Base-by-base conservation (phyloP, 2,888 invertebrate genomes). In the Andrena bucephala region DNA sequence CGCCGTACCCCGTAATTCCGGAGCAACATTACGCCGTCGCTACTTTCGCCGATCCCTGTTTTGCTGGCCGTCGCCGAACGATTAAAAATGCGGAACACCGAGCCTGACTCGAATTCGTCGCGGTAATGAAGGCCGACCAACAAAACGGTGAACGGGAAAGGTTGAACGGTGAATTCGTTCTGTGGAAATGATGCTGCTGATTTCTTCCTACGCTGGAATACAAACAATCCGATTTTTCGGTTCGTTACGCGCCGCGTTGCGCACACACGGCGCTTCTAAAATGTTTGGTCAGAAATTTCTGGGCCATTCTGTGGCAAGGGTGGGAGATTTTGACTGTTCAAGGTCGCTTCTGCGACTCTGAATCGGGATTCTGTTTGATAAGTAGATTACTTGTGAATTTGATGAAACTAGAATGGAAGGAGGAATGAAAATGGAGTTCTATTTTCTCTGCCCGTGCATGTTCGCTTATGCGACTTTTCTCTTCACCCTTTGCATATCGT, bases 221-320 rank as follows among this genome's bases (percentile, higher is more conserved):
- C 65, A 73, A 73, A 73, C 60, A 62, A 54, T 48, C 27, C 42
- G 70, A 70, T 70, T 42, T 70, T 62, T 63, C 63, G 63, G 76
- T 62, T 76, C 76, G 76, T 76, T 70, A 69, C 69, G 54, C 62
- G 24, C 33, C 7, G 16, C 20, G 50, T 20, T 57, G 42, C 29
- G 48, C 70, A 54, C 54, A 54, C 36, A 36, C 2, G 57, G 42
- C 10, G 42, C 5, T 57, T 31, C 10, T 54, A 10, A 20, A 70
- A 67, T 24, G n/a, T 69, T 59, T 59, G 59, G 10, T 8, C 6
- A 27, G 8, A 42, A 27, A 27, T 42, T 10, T 27, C 27, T 24
- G 33, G 27, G 13, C 27, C 16, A 29, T 48, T 60, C 31, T n/a
- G 13, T 5, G 27, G 13, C 10, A 2, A 5, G 42, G 6, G 5